Conservation (phyloP, 2,113 vertebrate species). For the Trogon melanurus region DNA sequence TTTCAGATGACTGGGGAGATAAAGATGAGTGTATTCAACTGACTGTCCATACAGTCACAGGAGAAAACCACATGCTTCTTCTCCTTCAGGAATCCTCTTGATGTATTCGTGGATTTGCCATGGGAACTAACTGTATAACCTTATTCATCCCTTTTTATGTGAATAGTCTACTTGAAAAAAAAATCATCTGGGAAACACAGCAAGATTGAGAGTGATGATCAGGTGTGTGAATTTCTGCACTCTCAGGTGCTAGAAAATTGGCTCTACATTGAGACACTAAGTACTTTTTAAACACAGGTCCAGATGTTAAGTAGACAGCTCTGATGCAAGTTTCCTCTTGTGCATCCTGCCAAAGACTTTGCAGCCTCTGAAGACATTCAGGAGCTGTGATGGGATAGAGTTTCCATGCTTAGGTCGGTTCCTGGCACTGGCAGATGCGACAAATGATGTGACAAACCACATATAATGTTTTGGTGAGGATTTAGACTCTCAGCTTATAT, state of each 20-base stretch:
- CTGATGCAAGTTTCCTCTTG: conserved; percentile 42
- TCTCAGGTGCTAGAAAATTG: conserved; percentile 12
- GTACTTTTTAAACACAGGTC: conserved; percentile 12
- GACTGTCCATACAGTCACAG: conserved; percentile 14
- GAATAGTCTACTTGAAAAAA: background rate
- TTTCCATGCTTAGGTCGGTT: conserved; percentile 74
- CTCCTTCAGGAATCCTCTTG: conserved; percentile 59
- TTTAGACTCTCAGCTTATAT: background rate
- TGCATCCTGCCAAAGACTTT: conserved; percentile 60
- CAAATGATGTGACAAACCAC: conserved; percentile 65
- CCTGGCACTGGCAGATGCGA: conserved; percentile 46
- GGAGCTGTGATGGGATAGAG: conserved; percentile 58
- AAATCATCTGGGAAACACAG: background rate
- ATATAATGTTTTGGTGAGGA: conserved; percentile 16
- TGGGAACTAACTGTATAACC: conserved; percentile 45
- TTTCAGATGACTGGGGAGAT: conserved; percentile 38
- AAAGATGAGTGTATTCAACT: conserved; percentile 45
- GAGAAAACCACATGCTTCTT: conserved; percentile 62
- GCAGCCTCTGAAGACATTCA: conserved; percentile 52
- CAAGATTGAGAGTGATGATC: background rate
- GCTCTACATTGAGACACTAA: background rate
- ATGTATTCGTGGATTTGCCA: conserved; percentile 38
- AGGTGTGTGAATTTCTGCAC: conserved; percentile 44
- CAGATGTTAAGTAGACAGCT: conserved; percentile 49
- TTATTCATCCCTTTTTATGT: conserved; percentile 39